Base-by-base conservation (phyloP, 2,113 vertebrate species). In the Epinephelus moara region DNA sequence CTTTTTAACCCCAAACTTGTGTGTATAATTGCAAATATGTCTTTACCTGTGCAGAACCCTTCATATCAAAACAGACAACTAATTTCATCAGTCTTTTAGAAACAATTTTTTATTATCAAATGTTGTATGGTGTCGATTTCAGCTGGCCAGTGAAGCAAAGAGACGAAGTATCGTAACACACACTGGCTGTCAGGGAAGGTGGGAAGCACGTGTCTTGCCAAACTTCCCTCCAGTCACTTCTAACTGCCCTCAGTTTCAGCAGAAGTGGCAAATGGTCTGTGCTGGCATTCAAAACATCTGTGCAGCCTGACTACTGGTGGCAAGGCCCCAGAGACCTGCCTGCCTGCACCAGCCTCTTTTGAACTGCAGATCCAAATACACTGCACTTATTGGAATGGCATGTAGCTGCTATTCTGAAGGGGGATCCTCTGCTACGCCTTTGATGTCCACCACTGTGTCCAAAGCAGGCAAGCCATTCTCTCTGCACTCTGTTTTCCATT, bases 371-470 rank as follows among this genome's bases (percentile, higher is more conserved):
- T 92, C 91, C 88, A 91, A 89, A 91, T 87, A 84, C 89, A 59
- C 91, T 84, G 87, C 85, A 85, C 93, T 93, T 93, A 94, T 89
- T 94, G 93, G 89, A 94, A 95, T 94, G 93, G 93, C 92, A 94
- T 95, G 94, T 93, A 85, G 88, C 89, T 84, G 92, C 91, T 89
- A 89, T 91, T 94, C 89, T 93, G 91, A 91, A 90, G 87, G 89
- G 89, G 92, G 91, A 92, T 93, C 90, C 91, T 92, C 93, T 75
- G 86, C 87, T 80, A 69, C 64, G 80, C 82, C 91, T 93, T 94
- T 94, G 92, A 94, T 92, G 93, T 91, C 88, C 87, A 85, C 88
- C 91, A 92, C 87, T 91, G 90, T 90, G 89, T 95, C 90, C 90
- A 91, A 91, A 88, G 92, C 92, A 83, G 85, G 72, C 82, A 5